Evolutionary conservation across 2,113 vertebrate species (phyloP).

Genomic region (Eulacestoma nigropectus): DNA sequence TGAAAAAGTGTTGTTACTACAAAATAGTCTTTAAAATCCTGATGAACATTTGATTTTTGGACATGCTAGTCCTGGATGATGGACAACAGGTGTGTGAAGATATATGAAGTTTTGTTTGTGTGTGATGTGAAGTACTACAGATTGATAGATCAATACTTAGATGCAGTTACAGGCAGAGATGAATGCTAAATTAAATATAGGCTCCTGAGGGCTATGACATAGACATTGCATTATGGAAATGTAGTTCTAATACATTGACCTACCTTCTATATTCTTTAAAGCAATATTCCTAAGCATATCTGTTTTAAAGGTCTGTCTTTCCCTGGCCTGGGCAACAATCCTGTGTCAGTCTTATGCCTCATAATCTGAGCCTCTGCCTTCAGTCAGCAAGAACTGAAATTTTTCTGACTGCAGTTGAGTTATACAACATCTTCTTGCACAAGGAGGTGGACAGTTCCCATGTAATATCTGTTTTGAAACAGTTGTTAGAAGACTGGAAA

Average conservation of each 20-base stretch:
- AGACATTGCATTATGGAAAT: not conserved
- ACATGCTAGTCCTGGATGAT: not conserved
- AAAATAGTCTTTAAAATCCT: not conserved
- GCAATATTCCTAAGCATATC: not conserved
- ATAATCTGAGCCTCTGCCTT: not conserved
- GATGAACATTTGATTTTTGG: not conserved
- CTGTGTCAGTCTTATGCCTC: not conserved
- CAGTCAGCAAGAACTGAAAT: not conserved
- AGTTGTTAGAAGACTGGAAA: not conserved
- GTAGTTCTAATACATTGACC: not conserved
- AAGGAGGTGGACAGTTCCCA: not conserved
- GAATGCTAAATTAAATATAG: constrained; percentile 35
- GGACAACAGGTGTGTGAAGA: not conserved
- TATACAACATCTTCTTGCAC: not conserved
- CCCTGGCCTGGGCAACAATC: not conserved
- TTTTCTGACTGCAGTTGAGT: not conserved
- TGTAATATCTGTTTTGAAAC: not conserved
- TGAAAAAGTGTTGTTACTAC: not conserved
- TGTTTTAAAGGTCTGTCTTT: not conserved
- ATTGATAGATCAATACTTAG: constrained; percentile 39
- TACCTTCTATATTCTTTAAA: not conserved
- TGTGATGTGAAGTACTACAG: not conserved
- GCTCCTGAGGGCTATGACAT: constrained; percentile 11
- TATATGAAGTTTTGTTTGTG: not conserved
- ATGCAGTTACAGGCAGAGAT: constrained; percentile 52